Evolutionary conservation across 1,140 invertebrate species (phyloP).

Genomic region (Drosophila parvula): DNA sequence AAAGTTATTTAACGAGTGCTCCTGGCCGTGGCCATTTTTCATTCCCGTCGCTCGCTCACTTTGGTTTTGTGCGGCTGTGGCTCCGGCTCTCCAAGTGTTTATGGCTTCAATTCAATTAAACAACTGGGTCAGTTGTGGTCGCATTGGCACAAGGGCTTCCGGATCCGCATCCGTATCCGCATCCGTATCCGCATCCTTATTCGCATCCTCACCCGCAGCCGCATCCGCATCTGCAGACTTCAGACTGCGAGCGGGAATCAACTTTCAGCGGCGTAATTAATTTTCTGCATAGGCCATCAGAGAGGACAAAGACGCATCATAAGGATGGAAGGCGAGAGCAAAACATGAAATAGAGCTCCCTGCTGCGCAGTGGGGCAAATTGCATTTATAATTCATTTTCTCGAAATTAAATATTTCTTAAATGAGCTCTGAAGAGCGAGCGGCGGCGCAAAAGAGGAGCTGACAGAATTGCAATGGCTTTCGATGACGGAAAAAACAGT

Average conservation of each 20-base stretch:
- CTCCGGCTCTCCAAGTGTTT: slow-evolving; percentile 64
- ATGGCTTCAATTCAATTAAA: slow-evolving; percentile 82
- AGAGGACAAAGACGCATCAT: slow-evolving; percentile 42
- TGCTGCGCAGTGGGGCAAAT: slow-evolving; percentile 22
- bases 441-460: not conserved
- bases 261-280: slow-evolving; percentile 53
- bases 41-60: slow-evolving; percentile 42
- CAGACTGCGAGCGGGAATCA: slow-evolving; percentile 25
- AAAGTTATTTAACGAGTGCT: slow-evolving; percentile 74
- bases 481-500: slow-evolving; percentile 8
- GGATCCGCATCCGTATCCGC: slow-evolving; percentile 17
- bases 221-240: not conserved
- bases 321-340: slow-evolving; percentile 22
- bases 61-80: slow-evolving; percentile 20
- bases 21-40: slow-evolving; percentile 62
- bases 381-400: slow-evolving; percentile 55
- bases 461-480: slow-evolving; percentile 1
- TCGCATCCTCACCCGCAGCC: not conserved
- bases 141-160: slow-evolving; percentile 59
- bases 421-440: slow-evolving; percentile 5
- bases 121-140: slow-evolving; percentile 73
- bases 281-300: slow-evolving; percentile 49
- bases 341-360: slow-evolving; percentile 40
- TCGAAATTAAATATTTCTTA: slow-evolving; percentile 48
- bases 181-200: not conserved